Evolutionary conservation across 2,113 vertebrate species (phyloP), one percentile per base, ranked within the genome.

Genomic region (Centropristis striata): DNA sequence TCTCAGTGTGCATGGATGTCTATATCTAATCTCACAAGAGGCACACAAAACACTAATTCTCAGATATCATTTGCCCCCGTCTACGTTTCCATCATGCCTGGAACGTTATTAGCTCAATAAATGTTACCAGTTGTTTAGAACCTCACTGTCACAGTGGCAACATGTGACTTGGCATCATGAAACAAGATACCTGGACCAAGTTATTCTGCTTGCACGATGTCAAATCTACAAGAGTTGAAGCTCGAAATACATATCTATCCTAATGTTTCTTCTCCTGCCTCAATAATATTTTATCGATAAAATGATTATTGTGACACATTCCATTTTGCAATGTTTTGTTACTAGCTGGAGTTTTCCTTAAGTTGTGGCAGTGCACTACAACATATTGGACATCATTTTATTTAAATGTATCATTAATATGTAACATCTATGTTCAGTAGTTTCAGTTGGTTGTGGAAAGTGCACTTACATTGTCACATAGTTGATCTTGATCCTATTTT

Each of bases 41-140:
- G 67, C 39, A 50, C 46, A 64, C n/a, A 10, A 74, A 42, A 53
- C 8, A 20, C 4, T 11, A n/a, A 21, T 58, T 64, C 39, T 49
- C 55, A n/a, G n/a, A 69, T 51, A 78, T 69, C 7, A 46, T 73
- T 36, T 80, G 37, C 28, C 11, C 28, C 23, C 2, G 4, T 36
- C 12, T 8, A 21, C n/a, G 42, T 37, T 50, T 46, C 39, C 61
- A 77, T 54, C 15, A 65, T 2, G n/a, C 7, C 54, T 39, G 44
- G 15, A 46, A 67, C 15, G 23, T 25, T 25, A 27, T 46, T 32
- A 54, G 12, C 54, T 66, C 25, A 67, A 9, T 50, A 63, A 74
- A 70, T 28, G 5, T 27, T 28, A 50, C 25, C 25, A 58, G 66
- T 25, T 72, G 28, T 63, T 57, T 36, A 37, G 47, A 63, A n/a